Base-by-base conservation (phyloP, 2,797 vertebrate genomes). In the Gallinago stenura region DNA sequence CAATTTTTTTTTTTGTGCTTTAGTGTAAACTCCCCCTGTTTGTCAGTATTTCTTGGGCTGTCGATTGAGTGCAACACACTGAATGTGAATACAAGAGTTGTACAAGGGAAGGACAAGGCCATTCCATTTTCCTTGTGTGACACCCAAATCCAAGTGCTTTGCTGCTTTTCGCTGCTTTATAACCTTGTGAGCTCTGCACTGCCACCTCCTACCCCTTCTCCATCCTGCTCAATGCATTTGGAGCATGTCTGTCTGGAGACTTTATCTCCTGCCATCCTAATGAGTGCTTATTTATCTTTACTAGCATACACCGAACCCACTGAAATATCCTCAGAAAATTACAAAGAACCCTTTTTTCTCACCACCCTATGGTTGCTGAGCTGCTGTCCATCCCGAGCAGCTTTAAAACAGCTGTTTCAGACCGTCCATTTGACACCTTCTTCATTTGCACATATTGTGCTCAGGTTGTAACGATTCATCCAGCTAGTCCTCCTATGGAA, bases 401-500 rank as follows among this genome's bases (percentile, higher is more conserved):
- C 22, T 84, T 60, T 48, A 43, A 57, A 57, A 53, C 26, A 41
- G 20, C 14, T 41, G 9, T 30, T 79, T 80, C n/a, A 73, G 20
- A 22, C 3, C 6, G 31, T 22, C 17, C 5, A 1, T 57, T 22
- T 1, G 4, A 39, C 16, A n/a, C 28, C 4, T n/a, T 20, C 46
- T 83, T 20, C 6, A 6, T 45, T 46, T 64, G 13, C 0, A 0
- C 2, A 0, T 46, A 15, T 19, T 26, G 4, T 46, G 12, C 46
- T 85, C 19, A 54, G 41, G 21, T 61, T 37, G 37, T 1, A 21
- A 51, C 2, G 4, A 70, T 35, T 62, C 12, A n/a, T 68, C 53
- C 46, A 65, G 25, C 33, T 66, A 1, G 33, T 41, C 53, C 24
- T 13, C 7, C 64, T 31, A 1, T 39, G 41, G 18, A 70, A 37